phyloP scores from a whole-genome alignment of 2,113 vertebrate species.

The Psephotus haematonotus region DNA sequence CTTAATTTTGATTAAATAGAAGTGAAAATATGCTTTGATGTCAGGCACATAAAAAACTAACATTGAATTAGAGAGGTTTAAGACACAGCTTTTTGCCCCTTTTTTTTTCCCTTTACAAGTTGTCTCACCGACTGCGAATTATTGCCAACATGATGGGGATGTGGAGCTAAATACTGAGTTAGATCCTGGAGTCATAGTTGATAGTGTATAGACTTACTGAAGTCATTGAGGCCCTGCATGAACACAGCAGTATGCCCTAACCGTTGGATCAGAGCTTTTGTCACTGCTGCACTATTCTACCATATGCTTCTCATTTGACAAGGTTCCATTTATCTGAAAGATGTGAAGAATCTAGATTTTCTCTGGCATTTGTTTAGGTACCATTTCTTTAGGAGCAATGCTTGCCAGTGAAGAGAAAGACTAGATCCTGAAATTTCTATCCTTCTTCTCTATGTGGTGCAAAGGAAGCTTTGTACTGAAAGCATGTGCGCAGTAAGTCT shows the following conservation, averaged over 20 bases:
- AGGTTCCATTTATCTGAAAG: background rate
- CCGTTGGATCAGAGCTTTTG: background rate
- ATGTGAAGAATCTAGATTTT: background rate
- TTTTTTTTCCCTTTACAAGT: background rate
- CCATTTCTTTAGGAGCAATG: background rate
- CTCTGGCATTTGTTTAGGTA: background rate
- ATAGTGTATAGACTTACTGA: background rate
- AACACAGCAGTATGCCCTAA: background rate
- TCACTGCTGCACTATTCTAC: background rate
- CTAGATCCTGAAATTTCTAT: background rate
- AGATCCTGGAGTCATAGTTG: background rate
- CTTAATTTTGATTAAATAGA: constrained; percentile 68
- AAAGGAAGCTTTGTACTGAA: background rate
- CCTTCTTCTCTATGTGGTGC: background rate
- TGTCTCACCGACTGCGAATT: constrained; percentile 11
- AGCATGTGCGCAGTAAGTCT: background rate
- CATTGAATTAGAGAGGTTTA: constrained; percentile 34
- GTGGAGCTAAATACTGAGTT: background rate
- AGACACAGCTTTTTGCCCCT: background rate
- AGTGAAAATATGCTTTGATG: constrained; percentile 61
- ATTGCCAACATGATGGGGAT: background rate
- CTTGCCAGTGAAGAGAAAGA: background rate
- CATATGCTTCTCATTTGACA: background rate
- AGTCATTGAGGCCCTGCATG: background rate
- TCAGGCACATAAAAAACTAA: constrained; percentile 32